Conservation (phyloP, 30 jellyfish, hydroid and myxozoan genomes). For the Rhopilema esculentum region DNA sequence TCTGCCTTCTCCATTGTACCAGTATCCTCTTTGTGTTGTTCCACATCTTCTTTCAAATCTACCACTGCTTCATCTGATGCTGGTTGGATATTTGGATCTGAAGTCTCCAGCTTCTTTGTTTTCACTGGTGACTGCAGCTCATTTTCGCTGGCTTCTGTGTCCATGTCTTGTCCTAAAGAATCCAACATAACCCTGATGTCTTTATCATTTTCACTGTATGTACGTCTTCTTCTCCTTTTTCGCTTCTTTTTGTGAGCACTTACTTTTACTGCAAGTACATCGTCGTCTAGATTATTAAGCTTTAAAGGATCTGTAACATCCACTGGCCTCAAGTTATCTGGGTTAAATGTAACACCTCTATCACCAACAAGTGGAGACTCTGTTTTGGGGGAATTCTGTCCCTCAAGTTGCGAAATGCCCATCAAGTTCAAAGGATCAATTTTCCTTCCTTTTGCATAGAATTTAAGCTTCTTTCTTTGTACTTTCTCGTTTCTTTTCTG, state of each 20-base stretch:
- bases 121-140: slow-evolving; percentile 36
- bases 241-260: slow-evolving; percentile 73
- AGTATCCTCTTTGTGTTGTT: not conserved
- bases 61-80: not conserved
- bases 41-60: not conserved
- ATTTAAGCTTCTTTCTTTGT: slow-evolving; percentile 33
- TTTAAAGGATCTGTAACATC: slow-evolving; percentile 88
- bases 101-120: not conserved
- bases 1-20: not conserved
- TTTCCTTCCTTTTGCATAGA: slow-evolving; percentile 2
- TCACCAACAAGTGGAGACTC: slow-evolving; percentile 73
- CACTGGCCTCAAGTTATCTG: slow-evolving; percentile 76
- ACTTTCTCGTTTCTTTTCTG: slow-evolving; percentile 28
- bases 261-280: slow-evolving; percentile 61
- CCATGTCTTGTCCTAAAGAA: slow-evolving; percentile 30
- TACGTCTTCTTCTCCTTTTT: slow-evolving; percentile 69
- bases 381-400: slow-evolving; percentile 63
- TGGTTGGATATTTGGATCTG: not conserved
- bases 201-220: slow-evolving; percentile 59
- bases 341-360: slow-evolving; percentile 73
- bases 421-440: slow-evolving; percentile 55
- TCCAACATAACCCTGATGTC: slow-evolving; percentile 16
- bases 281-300: slow-evolving; percentile 77
- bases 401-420: slow-evolving; percentile 59
- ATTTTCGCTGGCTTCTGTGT: slow-evolving; percentile 53